Evolutionary conservation across 2,113 vertebrate genomes (phyloP).

Genomic region (Proteles cristata): DNA sequence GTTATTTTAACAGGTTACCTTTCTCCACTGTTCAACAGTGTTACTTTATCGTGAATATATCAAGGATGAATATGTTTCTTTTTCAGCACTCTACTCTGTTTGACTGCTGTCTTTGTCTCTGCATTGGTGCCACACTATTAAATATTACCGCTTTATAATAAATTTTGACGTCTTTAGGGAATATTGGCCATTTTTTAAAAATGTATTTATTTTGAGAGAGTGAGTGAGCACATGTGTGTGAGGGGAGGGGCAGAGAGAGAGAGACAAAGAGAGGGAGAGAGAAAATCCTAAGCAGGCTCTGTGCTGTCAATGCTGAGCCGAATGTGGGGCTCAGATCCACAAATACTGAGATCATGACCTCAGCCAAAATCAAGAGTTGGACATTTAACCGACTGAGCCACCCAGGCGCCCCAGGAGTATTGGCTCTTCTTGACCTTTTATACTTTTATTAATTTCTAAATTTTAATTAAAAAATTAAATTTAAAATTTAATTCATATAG

Average conservation of each 20-base stretch:
- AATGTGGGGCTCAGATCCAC: too few relatives aligned
- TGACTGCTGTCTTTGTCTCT: neutral
- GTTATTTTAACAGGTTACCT: conserved; percentile 6
- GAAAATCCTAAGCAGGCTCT: too few relatives aligned
- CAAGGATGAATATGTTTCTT: neutral
- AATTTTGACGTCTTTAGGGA: neutral
- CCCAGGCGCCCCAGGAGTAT: neutral
- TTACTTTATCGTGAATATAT: neutral
- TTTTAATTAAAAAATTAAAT: neutral
- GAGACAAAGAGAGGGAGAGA: too few relatives aligned
- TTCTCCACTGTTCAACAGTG: neutral
- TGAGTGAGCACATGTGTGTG: too few relatives aligned
- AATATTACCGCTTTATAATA: neutral
- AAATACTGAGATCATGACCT: too few relatives aligned
- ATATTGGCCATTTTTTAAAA: neutral
- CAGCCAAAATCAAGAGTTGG: too few relatives aligned
- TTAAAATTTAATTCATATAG: too few relatives aligned
- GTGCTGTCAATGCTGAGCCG: too few relatives aligned
- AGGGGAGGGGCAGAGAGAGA: too few relatives aligned
- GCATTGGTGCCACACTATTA: neutral
- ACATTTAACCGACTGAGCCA: too few relatives aligned
- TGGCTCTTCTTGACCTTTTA: neutral
- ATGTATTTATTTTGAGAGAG: too few relatives aligned
- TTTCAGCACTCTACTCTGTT: neutral
- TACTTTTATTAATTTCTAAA: neutral